Base-by-base conservation (phyloP, 2,888 invertebrate species). In the Torymus texanus region DNA sequence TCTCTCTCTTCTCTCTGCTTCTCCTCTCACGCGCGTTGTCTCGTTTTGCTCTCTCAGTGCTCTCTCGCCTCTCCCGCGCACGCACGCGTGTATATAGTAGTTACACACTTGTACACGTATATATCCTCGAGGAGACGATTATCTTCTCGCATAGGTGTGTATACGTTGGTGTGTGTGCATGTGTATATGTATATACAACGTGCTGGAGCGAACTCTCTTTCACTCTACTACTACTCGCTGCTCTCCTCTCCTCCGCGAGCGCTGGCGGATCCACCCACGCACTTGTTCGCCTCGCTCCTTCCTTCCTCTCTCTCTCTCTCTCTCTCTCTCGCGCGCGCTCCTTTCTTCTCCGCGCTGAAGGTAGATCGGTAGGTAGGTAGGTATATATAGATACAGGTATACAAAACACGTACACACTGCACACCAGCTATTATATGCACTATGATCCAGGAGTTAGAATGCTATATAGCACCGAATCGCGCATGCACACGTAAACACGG, bases 201-300 rank as follows among this genome's bases (percentile, higher is more conserved):
- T 8, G 8, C 41, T 41, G 29, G 29, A 29, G 29, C 29, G 2
- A 1, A 5, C 21, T 21, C 51, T 53, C 59, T 59, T 41, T 67
- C 62, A 41, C 53, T 12, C 16, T 68, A 55, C 12, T 29, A 41
- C 41, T 41, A 41, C 10, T 8, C 3, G 29, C 8, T 8, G 10
- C 29, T 5, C 18, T 24, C 4, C 55, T 55, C 21, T 14, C 65
- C 14, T 16, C 10, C 50, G 8, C 16, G 41, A 14, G 12, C 10
- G 13, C 41, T 12, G 21, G 29, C 29, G 70, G 67, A 70, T 71
- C 79, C 75, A 62, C 79, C 79, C 71, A 75, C 80, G 80, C 76
- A 66, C 41, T 41, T 41, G 41, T 41, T 41, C 72, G 58, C 61
- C 29, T 65, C 59, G 12, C 24, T 16, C 75, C 56, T 59, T 53